Base-by-base conservation (phyloP, 2,797 vertebrate species). In the Esox masquinongy region DNA sequence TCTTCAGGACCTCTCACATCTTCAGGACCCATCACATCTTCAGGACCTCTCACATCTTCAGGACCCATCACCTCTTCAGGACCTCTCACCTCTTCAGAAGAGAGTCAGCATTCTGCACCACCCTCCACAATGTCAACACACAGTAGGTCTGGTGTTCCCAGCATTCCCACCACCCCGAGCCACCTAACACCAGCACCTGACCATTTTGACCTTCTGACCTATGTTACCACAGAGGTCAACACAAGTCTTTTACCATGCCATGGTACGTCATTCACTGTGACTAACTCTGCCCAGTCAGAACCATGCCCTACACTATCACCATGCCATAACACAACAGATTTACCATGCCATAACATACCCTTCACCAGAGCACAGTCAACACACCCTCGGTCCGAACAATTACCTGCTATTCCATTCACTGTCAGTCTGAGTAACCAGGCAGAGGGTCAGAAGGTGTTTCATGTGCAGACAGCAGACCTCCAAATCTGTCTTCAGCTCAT, bases 401-500 rank as follows among this genome's bases (percentile, higher is more conserved):
- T n/a, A 19, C 53, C 53, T 59, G 53, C 53, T 59, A 79, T 85
- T 22, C 80, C 88, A 0, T 77, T 84, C 49, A 76, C 76, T 68
- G 84, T 59, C 8, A 59, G 53, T 59, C 53, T n/a, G 8, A 59
- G 53, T n/a, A 22, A 16, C n/a, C 53, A 59, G n/a, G 0, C n/a
- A n/a, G 53, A 59, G 53, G 53, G 53, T 3, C 91, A 91, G 67
- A 93, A 92, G 4, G 90, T 92, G 51, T 94, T 93, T 87, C 92
- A 93, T 24, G 88, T 94, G 34, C 91, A 90, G 59, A 94, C 93
- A 12, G 89, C 91, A 70, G 94, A 94, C 73, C 92, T 95, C 47
- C 94, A 95, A 82, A 94, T 95, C 71, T 92, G 93, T 76, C 86
- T 94, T 72, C 91, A 95, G 81, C 89, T 95, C 50, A 94, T 95